These are phyloP conservation scores for Cryptus armator DNA, from an alignment of 2,888 invertebrate genomes.

Conservation along the genomic window DNA sequence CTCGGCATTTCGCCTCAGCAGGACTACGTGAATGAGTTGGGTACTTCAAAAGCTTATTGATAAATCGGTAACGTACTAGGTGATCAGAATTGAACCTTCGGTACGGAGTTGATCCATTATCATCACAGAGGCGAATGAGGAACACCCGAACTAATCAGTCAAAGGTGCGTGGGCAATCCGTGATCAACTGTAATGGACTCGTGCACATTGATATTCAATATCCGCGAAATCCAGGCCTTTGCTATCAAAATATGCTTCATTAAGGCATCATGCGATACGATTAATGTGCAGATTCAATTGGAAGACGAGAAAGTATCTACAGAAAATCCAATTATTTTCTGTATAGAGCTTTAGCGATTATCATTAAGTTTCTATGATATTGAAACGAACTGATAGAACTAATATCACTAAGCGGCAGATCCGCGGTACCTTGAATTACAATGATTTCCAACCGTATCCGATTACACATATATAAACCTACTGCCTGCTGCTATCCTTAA, in stretches of 20 bases:
- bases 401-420: neutral
- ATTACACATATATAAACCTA: neutral
- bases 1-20: neutral
- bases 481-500: neutral
- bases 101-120: neutral
- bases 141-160: constrained; percentile 33
- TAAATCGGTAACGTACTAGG: neutral
- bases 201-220: neutral
- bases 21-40: constrained; percentile 19
- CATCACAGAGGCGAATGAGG: constrained; percentile 20
- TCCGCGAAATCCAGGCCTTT: neutral
- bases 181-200: constrained; percentile 2
- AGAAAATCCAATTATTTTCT: neutral
- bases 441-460: neutral
- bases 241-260: neutral
- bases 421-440: neutral
- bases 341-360: neutral
- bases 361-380: neutral
- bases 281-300: neutral
- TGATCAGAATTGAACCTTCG: neutral
- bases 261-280: neutral
- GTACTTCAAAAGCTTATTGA: constrained; percentile 40
- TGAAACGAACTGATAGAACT: neutral
- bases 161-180: neutral
- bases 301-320: neutral